A percentile compares a stretch with the other conserved stretches of the same genome.
Evolutionary conservation across 2,797 vertebrate species (phyloP).

Genomic region (Anas bernieri): DNA sequence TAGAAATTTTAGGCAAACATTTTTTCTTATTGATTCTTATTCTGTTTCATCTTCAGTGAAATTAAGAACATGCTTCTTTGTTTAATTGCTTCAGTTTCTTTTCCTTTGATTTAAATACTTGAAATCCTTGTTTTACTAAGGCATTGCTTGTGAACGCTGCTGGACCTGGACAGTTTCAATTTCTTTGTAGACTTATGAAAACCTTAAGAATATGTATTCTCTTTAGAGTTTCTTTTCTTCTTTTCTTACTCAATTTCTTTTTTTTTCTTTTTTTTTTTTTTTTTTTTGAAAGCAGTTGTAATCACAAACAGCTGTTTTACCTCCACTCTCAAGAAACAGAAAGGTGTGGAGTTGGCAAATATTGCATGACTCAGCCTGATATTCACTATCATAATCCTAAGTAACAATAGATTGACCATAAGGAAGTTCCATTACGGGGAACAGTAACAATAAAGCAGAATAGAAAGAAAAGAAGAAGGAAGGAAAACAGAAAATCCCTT

Average conservation of each 20-base stretch:
- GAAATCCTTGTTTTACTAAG: neutral
- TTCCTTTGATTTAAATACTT: neutral
- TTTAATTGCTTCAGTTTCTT: neutral
- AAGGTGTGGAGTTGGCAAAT: slow-evolving; percentile 63
- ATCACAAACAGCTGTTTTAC: neutral
- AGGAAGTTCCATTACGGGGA: neutral
- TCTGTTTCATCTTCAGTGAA: neutral
- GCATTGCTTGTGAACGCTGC: neutral
- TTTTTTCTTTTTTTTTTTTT: neutral
- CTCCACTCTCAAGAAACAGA: neutral
- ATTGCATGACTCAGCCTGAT: slow-evolving; percentile 27
- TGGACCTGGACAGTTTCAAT: neutral
- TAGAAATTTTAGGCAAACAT: neutral
- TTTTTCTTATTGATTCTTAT: neutral
- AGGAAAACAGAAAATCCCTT: neutral
- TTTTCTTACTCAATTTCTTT: neutral
- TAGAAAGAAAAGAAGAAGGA: neutral
- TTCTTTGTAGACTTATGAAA: neutral
- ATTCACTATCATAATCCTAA: neutral
- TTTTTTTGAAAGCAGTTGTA: neutral
- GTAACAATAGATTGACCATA: slow-evolving; percentile 49
- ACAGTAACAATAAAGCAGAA: neutral
- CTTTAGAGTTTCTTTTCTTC: neutral
- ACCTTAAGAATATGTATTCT: neutral
- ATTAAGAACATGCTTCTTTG: neutral